Conservation (phyloP, 2,797 vertebrate genomes). For the Sardinella longiceps region DNA sequence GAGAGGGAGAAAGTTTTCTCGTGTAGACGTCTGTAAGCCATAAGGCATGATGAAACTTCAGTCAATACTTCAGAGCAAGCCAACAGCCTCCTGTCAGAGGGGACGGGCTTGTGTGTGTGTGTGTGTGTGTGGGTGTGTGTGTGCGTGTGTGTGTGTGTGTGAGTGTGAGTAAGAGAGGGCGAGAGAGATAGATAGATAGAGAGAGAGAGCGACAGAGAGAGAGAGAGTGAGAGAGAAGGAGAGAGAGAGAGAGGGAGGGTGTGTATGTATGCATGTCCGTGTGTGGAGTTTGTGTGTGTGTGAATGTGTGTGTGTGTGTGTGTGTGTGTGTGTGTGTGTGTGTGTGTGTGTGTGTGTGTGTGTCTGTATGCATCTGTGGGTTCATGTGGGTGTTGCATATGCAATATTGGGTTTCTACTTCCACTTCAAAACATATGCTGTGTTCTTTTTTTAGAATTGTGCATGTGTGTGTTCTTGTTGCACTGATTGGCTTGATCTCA, state of each 20-base stretch:
- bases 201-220: background rate
- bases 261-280: background rate
- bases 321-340: background rate
- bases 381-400: background rate
- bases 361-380: background rate
- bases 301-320: background rate
- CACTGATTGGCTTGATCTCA: background rate
- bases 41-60: constrained; percentile 26
- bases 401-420: background rate
- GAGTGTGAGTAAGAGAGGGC: background rate
- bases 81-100: constrained; percentile 4
- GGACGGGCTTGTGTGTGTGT: constrained; percentile 9
- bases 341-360: background rate
- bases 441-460: background rate
- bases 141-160: background rate
- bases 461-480: background rate
- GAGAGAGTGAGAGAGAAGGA: too few relatives aligned
- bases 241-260: too few relatives aligned
- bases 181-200: too few relatives aligned
- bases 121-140: constrained; percentile 10
- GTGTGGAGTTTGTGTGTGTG: background rate
- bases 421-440: background rate
- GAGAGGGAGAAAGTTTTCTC: background rate
- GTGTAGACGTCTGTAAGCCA: constrained; percentile 4
- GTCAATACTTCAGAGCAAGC: constrained; percentile 13